Evolutionary conservation across 2,797 vertebrate species (phyloP).

Genomic region (Neostethus bicornis): DNA sequence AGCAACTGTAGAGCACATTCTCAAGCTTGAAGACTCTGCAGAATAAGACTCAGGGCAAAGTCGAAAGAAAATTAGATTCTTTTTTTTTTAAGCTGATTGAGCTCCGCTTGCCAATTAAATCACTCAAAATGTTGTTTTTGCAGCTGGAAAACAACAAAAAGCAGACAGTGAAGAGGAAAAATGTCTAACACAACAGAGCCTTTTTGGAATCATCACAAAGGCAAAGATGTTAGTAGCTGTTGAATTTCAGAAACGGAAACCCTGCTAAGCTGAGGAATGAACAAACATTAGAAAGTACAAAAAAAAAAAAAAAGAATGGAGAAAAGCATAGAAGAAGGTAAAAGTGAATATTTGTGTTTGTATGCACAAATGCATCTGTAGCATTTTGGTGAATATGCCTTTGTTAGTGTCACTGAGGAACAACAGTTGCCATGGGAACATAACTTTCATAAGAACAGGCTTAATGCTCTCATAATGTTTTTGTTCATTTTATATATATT

Average conservation of each 20-base stretch:
- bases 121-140: constrained; percentile 48
- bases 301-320: constrained; percentile 36
- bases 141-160: constrained; percentile 24
- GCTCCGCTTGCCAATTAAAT: constrained; percentile 67
- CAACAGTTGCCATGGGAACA: constrained; percentile 72
- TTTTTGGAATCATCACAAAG: constrained; percentile 56
- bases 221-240: constrained; percentile 54
- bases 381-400: constrained; percentile 36
- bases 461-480: constrained; percentile 61
- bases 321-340: constrained; percentile 41
- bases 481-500: constrained; percentile 62
- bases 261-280: constrained; percentile 53
- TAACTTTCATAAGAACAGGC: constrained; percentile 65
- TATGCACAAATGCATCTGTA: constrained; percentile 25
- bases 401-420: constrained; percentile 61
- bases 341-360: constrained; percentile 26
- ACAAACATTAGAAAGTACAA: constrained; percentile 46
- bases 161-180: not conserved
- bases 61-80: constrained; percentile 73
- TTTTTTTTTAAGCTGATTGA: constrained; percentile 75
- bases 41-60: constrained; percentile 60
- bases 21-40: constrained; percentile 30
- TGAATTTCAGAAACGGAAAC: constrained; percentile 65
- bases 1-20: constrained; percentile 36
- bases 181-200: too few relatives aligned